Evolutionary conservation across 2,888 invertebrate genomes (phyloP).

Genomic region (Deroplatys truncata): DNA sequence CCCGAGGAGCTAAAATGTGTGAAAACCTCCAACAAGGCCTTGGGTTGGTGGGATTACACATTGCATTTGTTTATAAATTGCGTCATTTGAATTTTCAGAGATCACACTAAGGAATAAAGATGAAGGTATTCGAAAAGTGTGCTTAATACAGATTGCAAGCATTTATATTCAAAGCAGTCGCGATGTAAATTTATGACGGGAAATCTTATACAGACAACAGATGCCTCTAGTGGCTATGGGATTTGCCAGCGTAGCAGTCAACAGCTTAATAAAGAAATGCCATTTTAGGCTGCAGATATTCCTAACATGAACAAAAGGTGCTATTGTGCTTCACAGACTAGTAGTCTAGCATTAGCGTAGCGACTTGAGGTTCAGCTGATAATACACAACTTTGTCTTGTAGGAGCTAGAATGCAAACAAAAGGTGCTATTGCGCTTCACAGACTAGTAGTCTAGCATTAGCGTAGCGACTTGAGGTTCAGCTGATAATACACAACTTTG

Average conservation of each 20-base stretch:
- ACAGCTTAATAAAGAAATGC: no score
- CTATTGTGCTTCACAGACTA: no score
- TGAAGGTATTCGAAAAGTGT: background rate
- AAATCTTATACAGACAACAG: background rate
- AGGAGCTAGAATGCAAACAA: no score
- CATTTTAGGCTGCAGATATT: no score
- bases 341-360: no score
- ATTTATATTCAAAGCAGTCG: background rate
- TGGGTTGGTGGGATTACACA: background rate
- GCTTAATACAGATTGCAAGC: background rate
- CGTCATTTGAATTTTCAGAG: background rate
- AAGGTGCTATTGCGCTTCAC: no score
- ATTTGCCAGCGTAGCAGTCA: background rate
- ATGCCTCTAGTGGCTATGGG: background rate
- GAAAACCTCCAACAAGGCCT: background rate
- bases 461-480: no score
- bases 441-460: no score
- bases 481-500: no score
- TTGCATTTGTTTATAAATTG: background rate
- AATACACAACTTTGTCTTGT: no score
- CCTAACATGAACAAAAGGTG: no score
- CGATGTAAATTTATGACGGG: background rate
- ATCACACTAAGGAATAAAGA: background rate
- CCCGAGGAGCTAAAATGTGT: background rate
- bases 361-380: no score